These are phyloP conservation scores for Platysternon megacephalum DNA, from an alignment of 2,113 vertebrate genomes.

Conservation along the genomic window DNA sequence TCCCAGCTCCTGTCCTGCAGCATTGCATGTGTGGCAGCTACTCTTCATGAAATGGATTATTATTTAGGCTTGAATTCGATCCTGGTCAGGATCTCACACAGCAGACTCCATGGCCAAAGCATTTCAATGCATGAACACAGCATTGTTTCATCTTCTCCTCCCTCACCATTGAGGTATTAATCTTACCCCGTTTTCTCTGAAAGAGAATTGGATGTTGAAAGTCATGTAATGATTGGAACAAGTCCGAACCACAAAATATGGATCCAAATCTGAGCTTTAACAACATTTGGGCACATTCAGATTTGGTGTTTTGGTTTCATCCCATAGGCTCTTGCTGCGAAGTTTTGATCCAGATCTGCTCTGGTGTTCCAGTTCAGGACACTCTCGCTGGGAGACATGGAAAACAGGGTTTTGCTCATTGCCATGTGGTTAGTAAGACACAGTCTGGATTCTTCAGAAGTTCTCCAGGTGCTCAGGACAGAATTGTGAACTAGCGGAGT, in stretches of 20 bases:
- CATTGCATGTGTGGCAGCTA: neutral
- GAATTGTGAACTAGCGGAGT: neutral
- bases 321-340: accelerated
- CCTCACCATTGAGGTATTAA: neutral
- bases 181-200: neutral
- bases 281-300: neutral
- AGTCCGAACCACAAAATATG: neutral
- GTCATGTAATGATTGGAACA: neutral
- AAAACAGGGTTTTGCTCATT: neutral
- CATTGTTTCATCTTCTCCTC: no score
- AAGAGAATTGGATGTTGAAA: neutral
- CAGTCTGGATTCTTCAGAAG: neutral
- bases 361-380: neutral
- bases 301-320: neutral
- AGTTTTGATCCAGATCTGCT: neutral
- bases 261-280: neutral
- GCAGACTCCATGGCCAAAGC: no score
- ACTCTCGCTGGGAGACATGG: neutral
- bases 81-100: no score
- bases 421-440: accelerated
- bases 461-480: neutral
- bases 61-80: no score
- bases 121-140: no score
- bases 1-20: no score
- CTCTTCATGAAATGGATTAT: neutral